Percentiles rank a stretch among this genome's conserved stretches.
Conservation (phyloP, 2,888 invertebrate species). For the Zaprionus obscuricornis region DNA sequence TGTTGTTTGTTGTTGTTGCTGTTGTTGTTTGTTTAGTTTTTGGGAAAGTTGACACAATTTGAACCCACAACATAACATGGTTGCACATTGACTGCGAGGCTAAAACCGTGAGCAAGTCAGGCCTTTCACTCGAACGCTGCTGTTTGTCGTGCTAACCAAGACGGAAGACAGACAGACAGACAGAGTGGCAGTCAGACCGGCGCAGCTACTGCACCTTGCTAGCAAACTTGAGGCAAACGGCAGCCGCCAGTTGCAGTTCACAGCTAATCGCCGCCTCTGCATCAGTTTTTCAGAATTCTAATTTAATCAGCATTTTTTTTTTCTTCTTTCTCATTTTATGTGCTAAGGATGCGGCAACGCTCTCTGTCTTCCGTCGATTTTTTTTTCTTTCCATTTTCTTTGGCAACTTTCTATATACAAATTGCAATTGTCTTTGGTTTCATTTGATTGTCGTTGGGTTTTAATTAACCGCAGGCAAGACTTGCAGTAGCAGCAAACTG, state of each 20-base stretch:
- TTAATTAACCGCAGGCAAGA: conserved; percentile 62
- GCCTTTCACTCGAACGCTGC: conserved; percentile 63
- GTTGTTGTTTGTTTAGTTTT: conserved; percentile 9
- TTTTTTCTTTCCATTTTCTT: background rate
- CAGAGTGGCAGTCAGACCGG: background rate
- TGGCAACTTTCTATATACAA: conserved; percentile 51
- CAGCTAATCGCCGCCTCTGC: conserved; percentile 48
- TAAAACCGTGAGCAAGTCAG: conserved; percentile 66
- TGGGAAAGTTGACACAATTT: conserved; percentile 77
- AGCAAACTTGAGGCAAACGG: conserved; percentile 16
- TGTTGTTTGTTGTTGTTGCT: background rate
- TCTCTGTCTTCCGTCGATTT: background rate
- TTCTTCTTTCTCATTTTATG: background rate
- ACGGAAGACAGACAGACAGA: background rate
- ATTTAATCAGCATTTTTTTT: background rate
- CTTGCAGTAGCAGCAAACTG: conserved; percentile 12
- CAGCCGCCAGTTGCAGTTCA: conserved; percentile 21
- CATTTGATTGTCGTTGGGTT: conserved; percentile 43
- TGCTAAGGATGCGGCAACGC: background rate
- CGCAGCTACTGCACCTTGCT: conserved; percentile 46
- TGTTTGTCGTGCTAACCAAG: conserved; percentile 28
- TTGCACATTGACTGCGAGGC: conserved; percentile 31
- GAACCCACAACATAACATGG: conserved; percentile 46
- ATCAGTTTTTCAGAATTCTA: conserved; percentile 31
- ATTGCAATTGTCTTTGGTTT: conserved; percentile 49